A percentile compares a stretch with the other conserved stretches of the same genome.
Evolutionary conservation across 2,888 invertebrate genomes (phyloP).

Genomic region (Antheraea yamamai): DNA sequence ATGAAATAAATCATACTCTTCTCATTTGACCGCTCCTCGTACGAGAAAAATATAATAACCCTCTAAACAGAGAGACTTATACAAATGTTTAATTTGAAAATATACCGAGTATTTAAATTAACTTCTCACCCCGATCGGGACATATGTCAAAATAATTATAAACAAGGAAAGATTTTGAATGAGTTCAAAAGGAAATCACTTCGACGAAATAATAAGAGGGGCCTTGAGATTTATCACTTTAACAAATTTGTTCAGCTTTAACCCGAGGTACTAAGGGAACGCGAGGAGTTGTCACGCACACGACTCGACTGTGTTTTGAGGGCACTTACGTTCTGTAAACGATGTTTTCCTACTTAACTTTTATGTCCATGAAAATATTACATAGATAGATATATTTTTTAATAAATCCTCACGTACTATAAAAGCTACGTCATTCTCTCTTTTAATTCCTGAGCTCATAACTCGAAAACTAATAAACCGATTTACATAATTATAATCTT

Average conservation of each 20-base stretch:
- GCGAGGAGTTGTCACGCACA: slow-evolving; percentile 23
- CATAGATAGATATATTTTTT: neutral
- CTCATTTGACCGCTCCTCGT: too few relatives aligned
- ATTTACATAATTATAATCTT: too few relatives aligned
- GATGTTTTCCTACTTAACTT: neutral
- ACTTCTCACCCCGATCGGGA: neutral
- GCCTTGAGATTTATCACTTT: slow-evolving; percentile 41
- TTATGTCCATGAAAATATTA: neutral
- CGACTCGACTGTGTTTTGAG: slow-evolving; percentile 17
- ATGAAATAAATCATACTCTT: too few relatives aligned
- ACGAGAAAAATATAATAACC: too few relatives aligned
- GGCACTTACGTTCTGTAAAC: slow-evolving; percentile 6
- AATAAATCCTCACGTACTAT: neutral
- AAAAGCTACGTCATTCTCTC: neutral
- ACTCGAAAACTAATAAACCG: too few relatives aligned
- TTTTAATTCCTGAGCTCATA: too few relatives aligned
- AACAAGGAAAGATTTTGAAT: slow-evolving; percentile 23
- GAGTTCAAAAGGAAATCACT: slow-evolving; percentile 34
- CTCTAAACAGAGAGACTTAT: too few relatives aligned
- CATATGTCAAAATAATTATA: slow-evolving; percentile 19
- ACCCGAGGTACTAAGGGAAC: slow-evolving; percentile 20
- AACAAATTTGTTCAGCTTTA: slow-evolving; percentile 36
- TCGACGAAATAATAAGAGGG: slow-evolving; percentile 39
- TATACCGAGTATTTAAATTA: neutral
- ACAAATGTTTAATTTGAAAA: neutral